Conservation (phyloP, 2,113 vertebrate species). For the Coptodon rendalli region DNA sequence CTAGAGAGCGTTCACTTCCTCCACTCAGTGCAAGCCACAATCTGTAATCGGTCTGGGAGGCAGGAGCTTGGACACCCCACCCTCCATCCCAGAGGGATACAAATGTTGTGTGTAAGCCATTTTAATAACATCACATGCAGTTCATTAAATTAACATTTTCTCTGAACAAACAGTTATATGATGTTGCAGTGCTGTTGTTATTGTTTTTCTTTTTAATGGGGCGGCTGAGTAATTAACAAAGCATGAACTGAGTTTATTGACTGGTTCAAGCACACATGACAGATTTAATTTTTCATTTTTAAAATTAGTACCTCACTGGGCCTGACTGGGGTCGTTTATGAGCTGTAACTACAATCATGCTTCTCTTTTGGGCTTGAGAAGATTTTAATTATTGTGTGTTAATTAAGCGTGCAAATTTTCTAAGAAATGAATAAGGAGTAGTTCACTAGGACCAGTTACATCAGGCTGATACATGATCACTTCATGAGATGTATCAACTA, state of each 20-base stretch:
- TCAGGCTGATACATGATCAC: background rate
- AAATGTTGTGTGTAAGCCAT: background rate
- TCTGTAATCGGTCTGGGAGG: conserved; percentile 24
- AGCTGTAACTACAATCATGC: background rate
- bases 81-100: conserved; percentile 9
- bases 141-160: conserved; percentile 23
- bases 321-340: background rate
- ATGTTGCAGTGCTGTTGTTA: background rate
- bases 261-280: background rate
- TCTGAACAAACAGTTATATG: background rate
- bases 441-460: background rate
- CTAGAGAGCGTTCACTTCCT: conserved; percentile 28
- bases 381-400: background rate
- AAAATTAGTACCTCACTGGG: background rate
- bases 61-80: background rate
- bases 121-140: conserved; percentile 9
- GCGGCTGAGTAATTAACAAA: background rate
- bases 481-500: background rate
- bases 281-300: background rate
- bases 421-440: background rate
- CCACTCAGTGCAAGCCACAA: conserved; percentile 12
- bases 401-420: background rate
- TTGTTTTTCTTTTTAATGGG: background rate
- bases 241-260: background rate
- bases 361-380: background rate